Conservation (phyloP, 2,797 vertebrate genomes). For the Microctenopoma lineatum region DNA sequence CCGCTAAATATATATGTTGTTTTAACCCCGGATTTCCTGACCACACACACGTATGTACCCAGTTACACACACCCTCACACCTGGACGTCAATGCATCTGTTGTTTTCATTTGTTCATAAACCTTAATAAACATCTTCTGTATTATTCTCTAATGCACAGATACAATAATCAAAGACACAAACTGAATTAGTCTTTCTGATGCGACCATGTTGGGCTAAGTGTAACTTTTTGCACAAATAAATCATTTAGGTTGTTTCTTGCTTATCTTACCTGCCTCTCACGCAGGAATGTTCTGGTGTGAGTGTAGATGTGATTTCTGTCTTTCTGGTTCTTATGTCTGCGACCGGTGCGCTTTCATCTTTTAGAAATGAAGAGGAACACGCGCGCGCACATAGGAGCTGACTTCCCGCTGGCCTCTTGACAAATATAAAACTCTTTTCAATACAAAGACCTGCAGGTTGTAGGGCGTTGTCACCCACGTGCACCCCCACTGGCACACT, state of each 20-base stretch:
- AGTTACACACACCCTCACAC: neutral
- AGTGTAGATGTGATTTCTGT: neutral
- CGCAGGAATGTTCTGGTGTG: neutral
- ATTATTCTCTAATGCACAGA: slow-evolving; percentile 1
- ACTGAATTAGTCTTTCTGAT: neutral
- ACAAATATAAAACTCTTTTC: slow-evolving; percentile 62
- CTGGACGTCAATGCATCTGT: neutral
- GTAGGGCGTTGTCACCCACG: slow-evolving; percentile 56
- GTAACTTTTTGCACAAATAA: slow-evolving; percentile 11
- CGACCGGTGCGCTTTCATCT: slow-evolving; percentile 57
- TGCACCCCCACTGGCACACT: slow-evolving; percentile 64
- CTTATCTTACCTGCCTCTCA: neutral
- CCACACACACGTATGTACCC: too few species aligned
- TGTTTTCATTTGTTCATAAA: too few species aligned
- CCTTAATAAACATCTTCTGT: neutral
- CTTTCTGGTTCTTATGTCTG: slow-evolving; percentile 36
- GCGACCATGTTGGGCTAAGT: neutral
- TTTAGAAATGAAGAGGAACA: slow-evolving; percentile 36
- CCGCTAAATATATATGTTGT: too few species aligned
- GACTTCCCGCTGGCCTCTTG: slow-evolving; percentile 55
- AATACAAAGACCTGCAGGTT: slow-evolving; percentile 61
- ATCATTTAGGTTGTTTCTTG: slow-evolving; percentile 25
- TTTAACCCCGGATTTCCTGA: too few species aligned
- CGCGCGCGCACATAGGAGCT: neutral
- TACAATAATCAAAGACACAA: neutral